Evolutionary conservation across 2,888 invertebrate species (phyloP), one percentile per base, ranked within the genome.

Genomic region (Thalpophila matura): DNA sequence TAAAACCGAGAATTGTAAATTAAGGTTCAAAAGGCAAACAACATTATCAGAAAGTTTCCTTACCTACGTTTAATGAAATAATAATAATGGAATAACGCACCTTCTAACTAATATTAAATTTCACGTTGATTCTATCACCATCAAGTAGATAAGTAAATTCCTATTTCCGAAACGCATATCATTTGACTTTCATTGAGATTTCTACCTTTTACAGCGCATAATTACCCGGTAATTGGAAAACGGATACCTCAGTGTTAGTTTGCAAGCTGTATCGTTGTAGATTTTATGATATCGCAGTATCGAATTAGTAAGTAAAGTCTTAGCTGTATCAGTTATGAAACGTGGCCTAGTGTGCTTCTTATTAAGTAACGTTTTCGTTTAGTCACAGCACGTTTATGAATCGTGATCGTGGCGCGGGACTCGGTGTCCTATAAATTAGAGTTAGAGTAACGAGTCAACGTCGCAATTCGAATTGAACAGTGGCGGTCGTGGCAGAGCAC

Each of bases 391-490:
- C 70, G 73, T 63, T 65, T 65, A 18, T 40, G 35, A 67, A 43
- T 73, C 64, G 67, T 73, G 77, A 59, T 49, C 5, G 40, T 31
- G 37, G 57, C 47, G 46, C 62, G 46, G 64, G 47, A 54, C 50
- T 57, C 62, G 42, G 65, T 57, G 46, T 59, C 33, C 37, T 62
- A 69, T 69, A 70, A 79, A 74, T 74, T 50, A 72, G 56, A 55
- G 64, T 74, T 50, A 72, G 56, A 55, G 64, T 60, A 67, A 72
- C 65, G 51, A 78, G 65, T 59, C 35, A 53, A 18, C 37, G 22
- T 60, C 43, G 47, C 51, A 35, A 56, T 53, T 55, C 37, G 50
- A 66, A 53, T 56, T 59, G 68, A 80, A 80, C 68, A 72, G 75
- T 54, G 73, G 69, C 54, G 16, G 35, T 47, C 37, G 72, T 55